Percentiles rank a stretch among this genome's conserved stretches.
phyloP scores from a whole-genome alignment of 2,797 vertebrate species.

The Sylvia borin region DNA sequence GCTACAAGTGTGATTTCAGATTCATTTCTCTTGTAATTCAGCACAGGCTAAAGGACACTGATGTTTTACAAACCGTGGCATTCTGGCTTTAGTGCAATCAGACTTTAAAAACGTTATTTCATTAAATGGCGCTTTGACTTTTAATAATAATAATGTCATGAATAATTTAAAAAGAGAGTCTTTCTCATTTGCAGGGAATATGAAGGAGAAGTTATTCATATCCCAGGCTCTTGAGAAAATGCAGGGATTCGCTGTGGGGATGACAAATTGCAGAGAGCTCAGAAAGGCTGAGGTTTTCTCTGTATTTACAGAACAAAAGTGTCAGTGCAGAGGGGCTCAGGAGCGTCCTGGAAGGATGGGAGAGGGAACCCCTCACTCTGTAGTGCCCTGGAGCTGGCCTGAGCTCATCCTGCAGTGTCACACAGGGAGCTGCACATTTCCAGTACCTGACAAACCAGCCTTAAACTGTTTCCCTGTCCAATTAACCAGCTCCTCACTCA shows the following conservation, averaged over 20 bases:
- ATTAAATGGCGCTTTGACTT: constrained; percentile 21
- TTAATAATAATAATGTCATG: constrained; percentile 27
- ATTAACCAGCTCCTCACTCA: neutral
- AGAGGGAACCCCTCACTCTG: fast-evolving
- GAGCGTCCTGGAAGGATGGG: neutral
- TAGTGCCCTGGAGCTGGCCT: neutral
- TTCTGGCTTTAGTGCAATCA: neutral
- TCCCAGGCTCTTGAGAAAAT: neutral
- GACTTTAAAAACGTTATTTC: neutral
- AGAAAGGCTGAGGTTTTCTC: neutral
- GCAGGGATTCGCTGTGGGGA: neutral
- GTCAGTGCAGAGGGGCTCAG: neutral
- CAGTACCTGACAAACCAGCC: neutral
- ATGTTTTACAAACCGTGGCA: neutral
- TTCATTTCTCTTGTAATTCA: constrained; percentile 34
- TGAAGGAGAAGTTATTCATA: neutral
- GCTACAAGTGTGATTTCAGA: constrained; percentile 18
- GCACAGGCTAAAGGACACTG: neutral
- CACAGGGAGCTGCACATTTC: fast-evolving
- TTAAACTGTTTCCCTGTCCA: neutral
- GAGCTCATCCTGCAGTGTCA: neutral
- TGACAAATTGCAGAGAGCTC: neutral
- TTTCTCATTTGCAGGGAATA: neutral
- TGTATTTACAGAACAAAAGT: neutral
- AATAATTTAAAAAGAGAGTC: constrained; percentile 8